Base-by-base conservation (phyloP, 1,140 invertebrate species). In the Dolichoris vasculosae region DNA sequence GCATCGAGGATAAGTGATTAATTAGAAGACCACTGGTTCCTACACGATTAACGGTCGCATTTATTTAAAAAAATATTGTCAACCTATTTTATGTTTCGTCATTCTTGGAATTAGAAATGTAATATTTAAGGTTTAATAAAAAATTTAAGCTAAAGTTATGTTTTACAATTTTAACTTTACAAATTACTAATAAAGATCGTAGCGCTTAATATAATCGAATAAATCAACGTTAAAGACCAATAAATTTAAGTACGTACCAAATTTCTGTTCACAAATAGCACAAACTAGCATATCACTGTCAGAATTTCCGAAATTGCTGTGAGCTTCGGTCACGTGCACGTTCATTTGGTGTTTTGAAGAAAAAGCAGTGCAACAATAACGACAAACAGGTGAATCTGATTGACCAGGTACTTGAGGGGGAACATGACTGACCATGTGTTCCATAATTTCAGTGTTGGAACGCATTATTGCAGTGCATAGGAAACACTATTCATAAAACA, bases 1-100 rank as follows among this genome's bases (percentile, higher is more conserved):
- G 97, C 86, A 95, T 95, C 84, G 95, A 95, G 84, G 96, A 95
- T 94, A 97, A 95, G 91, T 97, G 97, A 87, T 96, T 94, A 1
- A 96, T 95, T 15, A 97, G 93, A 15, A 95, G 93, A 87, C 87
- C 88, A 46, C 86, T 87, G 32, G 88, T 92, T 64, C 90, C 90
- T 92, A 73, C 46, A 85, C 40, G 0, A 73, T 73, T 11, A 35
- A 73, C n/a, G 48, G 23, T 32, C 73, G 2, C 48, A 63, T 3
- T 23, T 43, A 79, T 84, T 80, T 23, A 20, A 69, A 20, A n/a
- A n/a, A n/a, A n/a, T n/a, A n/a, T n/a, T n/a, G n/a, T n/a, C n/a
- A n/a, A n/a, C n/a, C n/a, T n/a, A n/a, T n/a, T n/a, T n/a, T n/a
- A n/a, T n/a, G n/a, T n/a, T n/a, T n/a, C n/a, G n/a, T n/a, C n/a